Evolutionary conservation across 2,113 vertebrate genomes (phyloP), one percentile per base, ranked within the genome.

Genomic region (Nymphicus hollandicus): DNA sequence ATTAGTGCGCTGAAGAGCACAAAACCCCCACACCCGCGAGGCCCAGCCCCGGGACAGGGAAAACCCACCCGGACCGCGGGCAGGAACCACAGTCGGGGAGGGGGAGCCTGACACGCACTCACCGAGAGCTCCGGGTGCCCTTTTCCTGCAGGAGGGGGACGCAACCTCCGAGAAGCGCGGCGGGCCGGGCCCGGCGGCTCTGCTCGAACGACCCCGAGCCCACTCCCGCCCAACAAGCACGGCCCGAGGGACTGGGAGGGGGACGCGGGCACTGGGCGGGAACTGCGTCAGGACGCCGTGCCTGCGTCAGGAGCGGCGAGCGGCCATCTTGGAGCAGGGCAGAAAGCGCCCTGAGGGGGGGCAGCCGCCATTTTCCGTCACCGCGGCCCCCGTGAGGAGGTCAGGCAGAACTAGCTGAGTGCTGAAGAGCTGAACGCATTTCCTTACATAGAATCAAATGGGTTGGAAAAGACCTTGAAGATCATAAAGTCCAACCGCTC

Each of bases 371-470:
- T 78, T 49, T 84, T 14, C 46, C 29, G 12, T 29, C 16, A 3
- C 7, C 8, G n/a, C 11, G 2, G 24, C 1, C 19, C 3, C 5
- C 6, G 5, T 3, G 0, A 50, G 16, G 7, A 7, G 5, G 5
- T 19, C 13, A 13, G 4, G 23, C 7, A 6, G 13, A 35, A 13
- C 4, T 11, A 12, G 19, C 6, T 3, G 2, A 6, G 28, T 6
- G 43, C 13, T 50, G 15, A 8, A 35, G 15, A 9, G 1, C 1
- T 1, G 17, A 22, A 4, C 3, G 39, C 2, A 3, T 6, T 37
- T 24, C 9, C 10, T 28, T 9, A 6, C 31, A 11, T 4, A 6
- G 31, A 56, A 33, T 22, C 19, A 33, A 22, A 33, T 22, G 12
- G 55, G 31, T 56, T 13, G 55, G 31, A 22, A 56, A 56, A 56